A percentile compares a stretch with the other conserved stretches of the same genome.
Conservation (phyloP, 1,140 invertebrate genomes). For the Drosophila bifasciata region DNA sequence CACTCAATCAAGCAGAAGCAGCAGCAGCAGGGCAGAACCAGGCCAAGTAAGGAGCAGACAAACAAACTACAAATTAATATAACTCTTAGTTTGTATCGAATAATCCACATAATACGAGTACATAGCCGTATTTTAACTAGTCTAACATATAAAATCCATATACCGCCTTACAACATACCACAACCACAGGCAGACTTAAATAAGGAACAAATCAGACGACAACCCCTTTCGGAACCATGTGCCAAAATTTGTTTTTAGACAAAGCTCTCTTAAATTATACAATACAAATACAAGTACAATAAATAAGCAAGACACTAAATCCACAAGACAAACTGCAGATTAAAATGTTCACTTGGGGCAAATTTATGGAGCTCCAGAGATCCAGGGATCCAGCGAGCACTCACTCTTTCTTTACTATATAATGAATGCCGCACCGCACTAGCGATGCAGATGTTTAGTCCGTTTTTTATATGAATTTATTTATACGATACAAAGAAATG, state of each 20-base stretch:
- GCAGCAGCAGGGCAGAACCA: slow-evolving; percentile 5
- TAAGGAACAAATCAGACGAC: slow-evolving; percentile 40
- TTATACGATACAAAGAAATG: slow-evolving; percentile 66
- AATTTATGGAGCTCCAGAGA: slow-evolving; percentile 42
- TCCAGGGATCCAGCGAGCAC: slow-evolving; percentile 49
- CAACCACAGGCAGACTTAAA: slow-evolving; percentile 14
- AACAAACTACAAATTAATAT: slow-evolving; percentile 72
- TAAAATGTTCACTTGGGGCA: slow-evolving; percentile 43
- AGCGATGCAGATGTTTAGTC: slow-evolving; percentile 50
- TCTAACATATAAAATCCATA: slow-evolving; percentile 53
- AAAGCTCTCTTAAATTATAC: slow-evolving; percentile 69
- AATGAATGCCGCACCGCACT: slow-evolving; percentile 28
- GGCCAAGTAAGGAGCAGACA: slow-evolving; percentile 57
- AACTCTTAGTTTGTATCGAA: slow-evolving; percentile 66
- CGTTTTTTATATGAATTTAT: slow-evolving; percentile 76
- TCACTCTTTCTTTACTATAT: slow-evolving; percentile 61
- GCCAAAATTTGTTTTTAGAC: slow-evolving; percentile 75
- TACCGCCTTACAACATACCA: background rate
- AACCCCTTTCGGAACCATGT: slow-evolving; percentile 75
- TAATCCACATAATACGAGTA: slow-evolving; percentile 66
- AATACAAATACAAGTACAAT: slow-evolving; percentile 65
- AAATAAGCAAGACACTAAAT: slow-evolving; percentile 31
- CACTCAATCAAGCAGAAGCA: slow-evolving; percentile 40
- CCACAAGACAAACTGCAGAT: slow-evolving; percentile 39
- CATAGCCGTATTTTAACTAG: slow-evolving; percentile 77